Conservation (phyloP, 2,797 vertebrate species). For the Phrynocephalus vlangalii region DNA sequence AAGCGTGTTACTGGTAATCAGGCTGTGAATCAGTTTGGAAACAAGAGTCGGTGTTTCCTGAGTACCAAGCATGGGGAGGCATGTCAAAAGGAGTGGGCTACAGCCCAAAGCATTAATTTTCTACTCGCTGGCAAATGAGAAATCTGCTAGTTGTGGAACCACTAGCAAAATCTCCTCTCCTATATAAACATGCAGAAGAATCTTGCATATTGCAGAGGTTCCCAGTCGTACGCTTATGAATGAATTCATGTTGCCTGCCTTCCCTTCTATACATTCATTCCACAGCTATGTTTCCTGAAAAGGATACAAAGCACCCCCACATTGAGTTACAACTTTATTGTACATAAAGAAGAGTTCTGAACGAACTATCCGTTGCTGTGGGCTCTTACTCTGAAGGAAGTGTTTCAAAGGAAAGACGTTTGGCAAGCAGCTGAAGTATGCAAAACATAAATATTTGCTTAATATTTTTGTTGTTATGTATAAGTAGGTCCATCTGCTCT, state of each 20-base stretch:
- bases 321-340: neutral
- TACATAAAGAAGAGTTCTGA: slow-evolving; percentile 21
- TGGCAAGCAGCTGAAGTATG: slow-evolving; percentile 9
- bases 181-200: no score
- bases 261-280: neutral
- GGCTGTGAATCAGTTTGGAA: no score
- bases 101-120: no score
- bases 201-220: neutral
- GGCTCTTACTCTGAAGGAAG: slow-evolving; percentile 34
- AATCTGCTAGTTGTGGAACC: no score
- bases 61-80: no score
- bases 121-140: no score
- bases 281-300: neutral
- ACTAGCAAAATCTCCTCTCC: no score
- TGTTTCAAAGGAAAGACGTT: slow-evolving; percentile 39
- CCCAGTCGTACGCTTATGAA: neutral
- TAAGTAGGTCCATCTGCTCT: slow-evolving; percentile 23
- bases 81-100: no score
- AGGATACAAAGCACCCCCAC: neutral
- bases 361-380: neutral
- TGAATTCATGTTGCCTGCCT: no score
- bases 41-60: no score
- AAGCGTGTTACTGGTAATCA: no score
- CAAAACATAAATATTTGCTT: slow-evolving; percentile 33
- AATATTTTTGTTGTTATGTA: slow-evolving; percentile 19